Base-by-base conservation (phyloP, 2,888 invertebrate species). In the Synergus gifuensis region DNA sequence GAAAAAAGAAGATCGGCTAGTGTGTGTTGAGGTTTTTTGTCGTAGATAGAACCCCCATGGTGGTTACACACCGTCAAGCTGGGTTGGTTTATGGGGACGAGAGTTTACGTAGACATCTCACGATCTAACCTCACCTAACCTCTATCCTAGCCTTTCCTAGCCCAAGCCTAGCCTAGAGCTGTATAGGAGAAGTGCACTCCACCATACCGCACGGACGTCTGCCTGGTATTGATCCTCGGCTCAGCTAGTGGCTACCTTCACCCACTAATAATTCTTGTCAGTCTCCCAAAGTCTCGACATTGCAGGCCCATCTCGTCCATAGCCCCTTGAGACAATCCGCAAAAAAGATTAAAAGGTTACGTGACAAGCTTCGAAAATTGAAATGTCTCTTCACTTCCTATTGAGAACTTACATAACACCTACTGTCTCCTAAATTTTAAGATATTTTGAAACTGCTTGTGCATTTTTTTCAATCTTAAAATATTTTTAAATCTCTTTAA, bases 211-310 rank as follows among this genome's bases (percentile, higher is more conserved):
- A 91, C 90, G 91, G 91, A 91, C 90, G 91, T 91, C 92, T 92
- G 92, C 91, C 91, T 90, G 89, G 92, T 92, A 92, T 92, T 92
- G 92, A 92, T 92, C 92, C 91, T 89, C 89, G 89, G 89, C 89
- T 91, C 90, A 90, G 91, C 91, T 90, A 91, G 91, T 90, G 91
- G 92, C 91, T 91, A 92, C 91, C 91, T 92, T 92, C 91, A 89
- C 91, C 92, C 91, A 91, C 92, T 92, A 92, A 92, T 92, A 92
- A 92, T 92, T 92, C 92, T 91, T 92, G 91, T 91, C 91, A 91
- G 92, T 91, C 90, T 91, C 91, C 91, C 89, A 87, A 91, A 91
- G 91, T 88, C 90, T 89, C 88, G 87, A 88, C 87, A 86, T 85
- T 85, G 85, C 87, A 83, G 86, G 78, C 85, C 79, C 83, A 80